These are phyloP conservation scores for Rhopalosiphum padi DNA, from an alignment of 1,140 invertebrate genomes.

Conservation along the genomic window DNA sequence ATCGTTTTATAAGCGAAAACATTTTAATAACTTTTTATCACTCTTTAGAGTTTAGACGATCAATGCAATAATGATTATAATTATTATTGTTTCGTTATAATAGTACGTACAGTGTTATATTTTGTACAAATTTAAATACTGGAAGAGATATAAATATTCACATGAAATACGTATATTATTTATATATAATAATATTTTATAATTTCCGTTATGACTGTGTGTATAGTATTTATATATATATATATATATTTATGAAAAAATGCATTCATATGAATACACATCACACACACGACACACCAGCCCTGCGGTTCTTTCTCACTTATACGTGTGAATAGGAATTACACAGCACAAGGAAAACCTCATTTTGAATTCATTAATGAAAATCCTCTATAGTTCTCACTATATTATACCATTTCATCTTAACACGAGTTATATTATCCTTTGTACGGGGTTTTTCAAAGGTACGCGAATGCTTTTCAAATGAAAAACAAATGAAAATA, in stretches of 20 bases:
- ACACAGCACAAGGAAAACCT: constrained; percentile 16
- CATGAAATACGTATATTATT: neutral
- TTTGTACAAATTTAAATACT: neutral
- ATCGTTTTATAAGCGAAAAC: neutral
- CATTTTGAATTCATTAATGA: constrained; percentile 42
- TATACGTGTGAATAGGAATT: constrained; percentile 29
- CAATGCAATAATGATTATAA: neutral
- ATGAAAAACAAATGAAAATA: constrained; percentile 17
- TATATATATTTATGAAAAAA: neutral
- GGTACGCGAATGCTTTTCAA: neutral
- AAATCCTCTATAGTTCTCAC: constrained; percentile 3
- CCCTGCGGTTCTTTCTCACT: neutral
- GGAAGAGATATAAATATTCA: neutral
- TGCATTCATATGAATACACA: neutral
- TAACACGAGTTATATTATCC: neutral
- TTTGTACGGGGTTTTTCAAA: neutral
- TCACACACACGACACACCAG: neutral
- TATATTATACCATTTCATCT: constrained; percentile 18
- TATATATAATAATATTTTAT: neutral
- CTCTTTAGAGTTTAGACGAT: neutral
- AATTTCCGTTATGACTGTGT: neutral
- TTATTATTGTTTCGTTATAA: neutral
- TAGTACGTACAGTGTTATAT: neutral
- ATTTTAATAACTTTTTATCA: constrained; percentile 13
- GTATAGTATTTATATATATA: neutral